Evolutionary conservation across 2,797 vertebrate genomes (phyloP).

Genomic region (Chrosomus eos): DNA sequence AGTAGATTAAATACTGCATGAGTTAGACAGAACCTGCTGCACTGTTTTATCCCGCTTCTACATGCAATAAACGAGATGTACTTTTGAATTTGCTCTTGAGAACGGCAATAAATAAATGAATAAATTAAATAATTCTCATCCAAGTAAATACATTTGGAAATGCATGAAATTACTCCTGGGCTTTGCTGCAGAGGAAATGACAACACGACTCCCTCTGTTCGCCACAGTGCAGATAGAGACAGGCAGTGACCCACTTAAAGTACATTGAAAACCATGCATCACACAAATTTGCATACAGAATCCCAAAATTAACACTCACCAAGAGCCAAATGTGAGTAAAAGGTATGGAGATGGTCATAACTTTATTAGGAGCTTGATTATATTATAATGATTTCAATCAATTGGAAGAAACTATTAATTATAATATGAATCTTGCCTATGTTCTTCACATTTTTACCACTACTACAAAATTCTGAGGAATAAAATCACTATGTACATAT

Average conservation of each 20-base stretch:
- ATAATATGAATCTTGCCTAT: not conserved
- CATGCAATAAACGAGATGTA: conserved; percentile 24
- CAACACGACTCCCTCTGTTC: conserved; percentile 27
- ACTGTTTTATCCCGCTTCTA: conserved; percentile 17
- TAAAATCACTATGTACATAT: not conserved
- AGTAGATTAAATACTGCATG: conserved; percentile 34
- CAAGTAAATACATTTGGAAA: conserved; percentile 42
- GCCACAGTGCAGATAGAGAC: conserved; percentile 14
- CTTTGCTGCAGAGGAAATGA: conserved; percentile 41
- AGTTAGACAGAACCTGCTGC: not conserved
- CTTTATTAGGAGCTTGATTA: not conserved
- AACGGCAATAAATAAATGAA: conserved; percentile 27
- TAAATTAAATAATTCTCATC: conserved; percentile 35
- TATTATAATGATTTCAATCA: not conserved
- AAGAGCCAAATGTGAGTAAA: not conserved
- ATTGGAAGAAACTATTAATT: not conserved
- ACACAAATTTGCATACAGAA: conserved; percentile 23
- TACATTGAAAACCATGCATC: conserved; percentile 20
- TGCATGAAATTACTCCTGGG: conserved; percentile 40
- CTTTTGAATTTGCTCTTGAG: conserved; percentile 37
- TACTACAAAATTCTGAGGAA: not conserved
- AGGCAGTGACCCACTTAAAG: conserved; percentile 51
- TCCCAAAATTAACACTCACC: conserved; percentile 4
- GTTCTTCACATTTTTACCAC: not conserved
- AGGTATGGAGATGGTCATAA: not conserved